Evolutionary conservation across 2,113 vertebrate species (phyloP).

Genomic region (Rostratula benghalensis): DNA sequence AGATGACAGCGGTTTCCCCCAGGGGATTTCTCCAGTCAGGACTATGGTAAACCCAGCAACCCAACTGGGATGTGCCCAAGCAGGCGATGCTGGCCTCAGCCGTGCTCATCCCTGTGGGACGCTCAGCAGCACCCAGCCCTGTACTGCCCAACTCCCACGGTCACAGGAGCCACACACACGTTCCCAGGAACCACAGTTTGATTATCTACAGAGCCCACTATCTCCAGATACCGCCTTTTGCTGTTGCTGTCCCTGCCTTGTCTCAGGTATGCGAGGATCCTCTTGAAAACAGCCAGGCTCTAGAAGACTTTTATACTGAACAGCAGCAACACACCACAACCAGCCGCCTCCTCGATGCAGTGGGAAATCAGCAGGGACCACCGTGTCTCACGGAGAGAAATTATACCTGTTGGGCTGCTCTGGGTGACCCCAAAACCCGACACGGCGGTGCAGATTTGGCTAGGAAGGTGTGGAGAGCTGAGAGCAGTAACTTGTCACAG

Average conservation of each 20-base stretch:
- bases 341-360: not conserved
- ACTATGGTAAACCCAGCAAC: accelerated
- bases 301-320: not conserved
- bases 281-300: not conserved
- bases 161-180: not conserved
- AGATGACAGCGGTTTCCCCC: not conserved
- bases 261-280: not conserved
- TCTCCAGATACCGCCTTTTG: not conserved
- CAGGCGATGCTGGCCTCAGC: not conserved
- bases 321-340: not conserved
- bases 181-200: not conserved
- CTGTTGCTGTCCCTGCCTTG: not conserved
- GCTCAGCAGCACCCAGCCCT: not conserved
- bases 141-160: not conserved
- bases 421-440: not conserved
- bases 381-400: not conserved
- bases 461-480: not conserved
- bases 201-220: not conserved
- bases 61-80: not conserved
- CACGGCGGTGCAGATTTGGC: accelerated
- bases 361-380: not conserved
- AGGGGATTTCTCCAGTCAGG: not conserved
- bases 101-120: not conserved
- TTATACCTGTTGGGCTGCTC: not conserved
- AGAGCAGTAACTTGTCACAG: not conserved